These are phyloP conservation scores for Pachypanchax playfairii DNA, from an alignment of 2,113 vertebrate genomes.

Conservation along the genomic window DNA sequence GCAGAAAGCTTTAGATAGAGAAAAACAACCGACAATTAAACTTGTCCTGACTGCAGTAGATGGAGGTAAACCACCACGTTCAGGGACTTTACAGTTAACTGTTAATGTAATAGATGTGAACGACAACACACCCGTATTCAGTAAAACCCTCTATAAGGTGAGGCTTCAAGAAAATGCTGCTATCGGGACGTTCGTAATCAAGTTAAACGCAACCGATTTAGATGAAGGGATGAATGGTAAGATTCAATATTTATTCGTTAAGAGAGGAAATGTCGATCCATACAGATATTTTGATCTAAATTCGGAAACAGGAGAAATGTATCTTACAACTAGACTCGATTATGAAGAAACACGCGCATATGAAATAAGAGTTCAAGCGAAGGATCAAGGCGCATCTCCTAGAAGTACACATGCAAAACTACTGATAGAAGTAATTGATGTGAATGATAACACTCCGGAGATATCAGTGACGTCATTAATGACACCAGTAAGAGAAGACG, in stretches of 20 bases:
- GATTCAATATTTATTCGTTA: conserved; percentile 73
- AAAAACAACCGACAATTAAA: conserved; percentile 55
- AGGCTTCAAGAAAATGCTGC: conserved; percentile 55
- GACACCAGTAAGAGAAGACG: conserved; percentile 82
- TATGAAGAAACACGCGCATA: conserved; percentile 77
- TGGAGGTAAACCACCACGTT: conserved; percentile 67
- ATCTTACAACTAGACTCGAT: conserved; percentile 72
- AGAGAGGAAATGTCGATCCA: conserved; percentile 71
- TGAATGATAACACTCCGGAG: conserved; percentile 87
- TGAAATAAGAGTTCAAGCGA: conserved; percentile 73
- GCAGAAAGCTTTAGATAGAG: conserved; percentile 74
- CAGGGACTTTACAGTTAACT: conserved; percentile 47
- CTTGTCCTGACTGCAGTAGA: conserved; percentile 71
- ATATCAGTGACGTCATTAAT: conserved; percentile 83
- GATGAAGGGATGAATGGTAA: conserved; percentile 76
- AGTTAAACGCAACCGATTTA: conserved; percentile 68
- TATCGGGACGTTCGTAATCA: conserved; percentile 40
- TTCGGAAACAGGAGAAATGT: conserved; percentile 81
- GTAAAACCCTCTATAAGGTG: conserved; percentile 66
- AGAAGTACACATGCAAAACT: conserved; percentile 78
- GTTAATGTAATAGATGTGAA: conserved; percentile 70
- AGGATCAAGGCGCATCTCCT: conserved; percentile 47
- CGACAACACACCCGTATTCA: conserved; percentile 69
- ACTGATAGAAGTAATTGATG: conserved; percentile 85
- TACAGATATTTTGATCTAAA: conserved; percentile 75